Conservation (phyloP, 2,888 invertebrate species). For the Amphipyra tragopoginis region DNA sequence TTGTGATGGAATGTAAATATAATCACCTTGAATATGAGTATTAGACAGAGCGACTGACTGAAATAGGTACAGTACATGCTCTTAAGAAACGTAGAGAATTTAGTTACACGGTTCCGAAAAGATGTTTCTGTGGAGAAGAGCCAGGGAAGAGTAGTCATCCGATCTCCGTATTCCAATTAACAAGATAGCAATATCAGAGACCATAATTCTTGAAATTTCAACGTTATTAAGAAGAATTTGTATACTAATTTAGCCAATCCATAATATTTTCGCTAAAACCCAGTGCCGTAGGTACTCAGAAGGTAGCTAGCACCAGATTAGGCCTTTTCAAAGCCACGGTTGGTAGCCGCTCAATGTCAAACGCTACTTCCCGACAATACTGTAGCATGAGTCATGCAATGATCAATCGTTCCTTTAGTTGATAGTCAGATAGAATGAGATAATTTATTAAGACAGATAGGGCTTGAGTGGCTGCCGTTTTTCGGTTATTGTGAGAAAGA, state of each 20-base stretch:
- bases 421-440: conserved; percentile 35
- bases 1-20: too few species aligned
- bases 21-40: too few species aligned
- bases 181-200: too few species aligned
- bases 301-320: conserved; percentile 44
- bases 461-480: conserved; percentile 14
- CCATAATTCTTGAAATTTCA: too few species aligned
- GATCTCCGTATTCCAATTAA: too few species aligned
- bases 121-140: too few species aligned
- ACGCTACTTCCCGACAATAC: conserved; percentile 50
- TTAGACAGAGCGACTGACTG: too few species aligned
- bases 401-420: conserved; percentile 36
- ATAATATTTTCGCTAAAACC: background rate
- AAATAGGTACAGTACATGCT: too few species aligned
- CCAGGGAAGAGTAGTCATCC: too few species aligned
- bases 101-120: too few species aligned
- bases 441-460: conserved; percentile 46
- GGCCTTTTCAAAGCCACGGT: conserved; percentile 57
- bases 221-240: background rate
- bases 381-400: conserved; percentile 40
- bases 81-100: too few species aligned
- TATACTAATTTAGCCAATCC: conserved; percentile 4
- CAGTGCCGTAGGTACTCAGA: conserved; percentile 24
- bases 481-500: conserved; percentile 28
- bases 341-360: conserved; percentile 53